Base-by-base conservation (phyloP, 2,888 invertebrate genomes). In the Phengaris arion region DNA sequence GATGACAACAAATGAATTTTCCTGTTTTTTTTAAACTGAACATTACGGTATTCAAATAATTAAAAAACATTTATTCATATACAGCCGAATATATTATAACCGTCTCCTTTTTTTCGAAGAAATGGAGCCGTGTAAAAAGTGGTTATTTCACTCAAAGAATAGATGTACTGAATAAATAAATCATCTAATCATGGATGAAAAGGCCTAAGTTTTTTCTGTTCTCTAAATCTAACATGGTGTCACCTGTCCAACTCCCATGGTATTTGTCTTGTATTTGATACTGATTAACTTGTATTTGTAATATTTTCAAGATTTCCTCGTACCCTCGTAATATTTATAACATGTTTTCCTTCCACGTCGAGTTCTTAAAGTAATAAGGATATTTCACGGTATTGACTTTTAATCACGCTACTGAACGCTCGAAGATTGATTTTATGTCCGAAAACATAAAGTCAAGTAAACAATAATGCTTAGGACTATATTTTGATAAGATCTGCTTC, bases 331-430 rank as follows among this genome's bases (percentile, higher is more conserved):
- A 59, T 59, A 22, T 59, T 22, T 59, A 22, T 48, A 48, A 7
- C 6, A 7, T 59, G 10, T 22, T 15, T 22, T 59, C 8, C 10
- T 59, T 59, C 4, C 57, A 2, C 1, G 5, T 22, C 22, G 22
- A 22, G 22, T 59, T 15, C 10, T 22, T 59, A 22, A 59, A 59
- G 22, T 59, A 59, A 59, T 59, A n/a, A 59, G 59, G 59, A 22
- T 15, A 10, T 59, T 22, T 59, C 22, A 59, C 10, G 22, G 59
- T 59, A 59, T 59, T 59, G 59, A 59, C 59, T 59, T 59, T 59
- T 22, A 59, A 59, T 59, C 15, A 59, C 22, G 59, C 22, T 10
- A 59, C 59, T 59, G 59, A 59, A 22, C 22, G 22, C 22, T 22
- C 22, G 22, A 4, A 59, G 10, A 59, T 10, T 59, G 59, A 5